Base-by-base conservation (phyloP, 2,888 invertebrate genomes). In the Meteorus colon region DNA sequence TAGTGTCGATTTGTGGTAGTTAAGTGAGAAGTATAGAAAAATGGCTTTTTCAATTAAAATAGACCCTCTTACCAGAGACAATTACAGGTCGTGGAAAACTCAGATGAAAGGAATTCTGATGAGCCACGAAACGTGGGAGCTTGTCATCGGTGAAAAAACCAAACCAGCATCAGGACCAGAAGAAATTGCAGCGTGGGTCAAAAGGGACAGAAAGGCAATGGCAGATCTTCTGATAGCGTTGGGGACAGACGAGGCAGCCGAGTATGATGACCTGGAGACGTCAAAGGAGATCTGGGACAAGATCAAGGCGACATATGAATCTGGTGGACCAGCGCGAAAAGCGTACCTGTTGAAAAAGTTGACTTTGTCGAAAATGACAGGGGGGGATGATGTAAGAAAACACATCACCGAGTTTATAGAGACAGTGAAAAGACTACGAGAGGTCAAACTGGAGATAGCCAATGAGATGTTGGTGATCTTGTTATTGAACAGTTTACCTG, bases 281-380 rank as follows among this genome's bases (percentile, higher is more conserved):
- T 65, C 75, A 24, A 41, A 60, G 41, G 67, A 65, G 55, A 72
- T 75, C 19, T 75, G 75, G 75, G 71, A 71, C 12, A 66, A 66
- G 14, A 66, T 75, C 29, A 66, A 77, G 37, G n/a, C 60, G 12
- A 68, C 51, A 37, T 77, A 77, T 45, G 62, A 79, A 55, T 80
- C 80, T 3, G 63, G 59, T 14, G 78, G 81, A 8, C 79, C 79
- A 4, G 78, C 80, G 65, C 70, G 77, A 59, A 81, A 73, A 68
- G 73, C 63, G 31, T 31, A 41, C 2, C n/a, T 81, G 19, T 48
- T 81, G 31, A 79, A 81, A 29, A 78, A 69, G 31, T 55, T 77
- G 2, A 77, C 77, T 12, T 37, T 76, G 14, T 41, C 73, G 31
- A 73, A 73, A 19, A 79, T 81, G 81, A 69, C 27, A 45, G 73